Conservation (phyloP, 64 coral and sea anemone genomes). For the Pachyseris speciosa region DNA sequence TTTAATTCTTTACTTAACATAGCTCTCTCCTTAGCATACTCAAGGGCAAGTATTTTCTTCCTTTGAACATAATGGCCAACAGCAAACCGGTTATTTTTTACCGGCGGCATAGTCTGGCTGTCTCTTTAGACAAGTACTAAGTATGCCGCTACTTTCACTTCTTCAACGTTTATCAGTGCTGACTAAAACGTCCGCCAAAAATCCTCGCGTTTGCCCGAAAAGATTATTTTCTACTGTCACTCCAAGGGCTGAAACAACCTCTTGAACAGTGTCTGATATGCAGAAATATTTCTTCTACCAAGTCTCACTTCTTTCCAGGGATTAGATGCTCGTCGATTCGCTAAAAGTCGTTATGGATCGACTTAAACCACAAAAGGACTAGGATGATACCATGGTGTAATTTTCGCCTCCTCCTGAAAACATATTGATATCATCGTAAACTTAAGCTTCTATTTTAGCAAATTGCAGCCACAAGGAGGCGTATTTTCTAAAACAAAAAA, state of each 20-base stretch:
- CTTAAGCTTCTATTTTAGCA: background rate
- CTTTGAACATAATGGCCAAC: conserved; percentile 15
- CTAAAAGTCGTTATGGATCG: background rate
- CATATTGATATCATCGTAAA: background rate
- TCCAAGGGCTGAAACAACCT: background rate
- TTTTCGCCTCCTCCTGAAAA: background rate
- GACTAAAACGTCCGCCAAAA: too few relatives aligned
- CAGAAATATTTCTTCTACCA: background rate
- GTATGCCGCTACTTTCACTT: too few relatives aligned
- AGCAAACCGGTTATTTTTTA: background rate
- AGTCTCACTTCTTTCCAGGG: background rate
- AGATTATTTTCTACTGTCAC: conserved; percentile 6
- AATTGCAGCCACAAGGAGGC: background rate
- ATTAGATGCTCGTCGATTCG: background rate
- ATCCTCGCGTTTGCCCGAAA: too few relatives aligned
- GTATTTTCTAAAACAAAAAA: conserved; percentile 23
- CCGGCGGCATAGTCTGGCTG: conserved; percentile 1
- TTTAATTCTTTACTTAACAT: background rate
- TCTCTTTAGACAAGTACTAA: too few relatives aligned
- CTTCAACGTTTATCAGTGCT: too few relatives aligned
- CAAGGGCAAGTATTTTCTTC: conserved; percentile 9
- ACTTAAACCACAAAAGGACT: background rate
- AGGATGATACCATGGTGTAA: background rate
- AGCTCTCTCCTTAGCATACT: conserved; percentile 33
- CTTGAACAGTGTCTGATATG: background rate